Conservation (phyloP, 2,113 vertebrate genomes). For the Ginglymostoma cirratum region DNA sequence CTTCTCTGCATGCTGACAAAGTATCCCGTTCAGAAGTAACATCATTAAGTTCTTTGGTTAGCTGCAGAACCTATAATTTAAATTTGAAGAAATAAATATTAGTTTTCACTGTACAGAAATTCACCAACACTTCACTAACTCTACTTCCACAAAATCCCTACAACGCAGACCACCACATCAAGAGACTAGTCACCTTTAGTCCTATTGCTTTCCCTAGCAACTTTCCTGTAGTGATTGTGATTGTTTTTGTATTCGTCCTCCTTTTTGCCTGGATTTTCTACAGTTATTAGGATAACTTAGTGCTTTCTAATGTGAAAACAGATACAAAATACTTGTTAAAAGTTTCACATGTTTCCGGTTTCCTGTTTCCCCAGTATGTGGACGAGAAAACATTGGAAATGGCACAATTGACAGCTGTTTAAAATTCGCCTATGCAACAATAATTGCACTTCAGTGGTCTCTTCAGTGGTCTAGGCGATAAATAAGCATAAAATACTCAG, state of each 20-base stretch:
- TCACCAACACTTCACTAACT: not conserved
- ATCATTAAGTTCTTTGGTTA: constrained; percentile 31
- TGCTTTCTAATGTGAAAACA: no score
- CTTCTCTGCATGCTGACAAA: not conserved
- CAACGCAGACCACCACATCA: no score
- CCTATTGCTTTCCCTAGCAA: no score
- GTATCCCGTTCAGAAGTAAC: not conserved
- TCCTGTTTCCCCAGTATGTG: no score
- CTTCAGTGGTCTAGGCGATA: not conserved
- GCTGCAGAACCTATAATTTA: constrained; percentile 21
- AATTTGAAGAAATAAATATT: not conserved
- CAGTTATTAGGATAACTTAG: no score
- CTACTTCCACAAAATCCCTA: not conserved
- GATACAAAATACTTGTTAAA: no score
- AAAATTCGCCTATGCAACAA: not conserved
- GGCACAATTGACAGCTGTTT: not conserved
- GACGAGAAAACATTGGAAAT: not conserved
- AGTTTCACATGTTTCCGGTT: no score
- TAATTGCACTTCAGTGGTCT: not conserved
- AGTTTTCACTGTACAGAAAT: not conserved
- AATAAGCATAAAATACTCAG: not conserved
- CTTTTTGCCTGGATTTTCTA: no score
- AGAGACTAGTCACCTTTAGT: not conserved
- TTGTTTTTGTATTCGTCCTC: no score
- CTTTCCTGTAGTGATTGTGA: no score